A percentile compares a stretch with the other conserved stretches of the same genome.
These are phyloP conservation scores for Phengaris alcon DNA, from an alignment of 2,888 invertebrate species.

Conservation along the genomic window DNA sequence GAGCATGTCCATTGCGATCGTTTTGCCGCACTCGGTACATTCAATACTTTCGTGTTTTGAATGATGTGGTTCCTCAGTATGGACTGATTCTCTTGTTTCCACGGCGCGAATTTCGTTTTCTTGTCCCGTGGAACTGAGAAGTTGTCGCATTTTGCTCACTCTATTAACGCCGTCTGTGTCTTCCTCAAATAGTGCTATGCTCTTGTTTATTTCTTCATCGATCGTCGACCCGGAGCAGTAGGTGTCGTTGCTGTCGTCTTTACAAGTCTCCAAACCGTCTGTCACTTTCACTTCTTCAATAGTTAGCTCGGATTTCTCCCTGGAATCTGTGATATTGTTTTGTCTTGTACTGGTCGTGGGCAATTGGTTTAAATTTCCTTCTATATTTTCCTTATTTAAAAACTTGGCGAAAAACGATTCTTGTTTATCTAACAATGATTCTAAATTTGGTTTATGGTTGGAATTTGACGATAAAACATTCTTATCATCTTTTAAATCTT, in stretches of 20 bases:
- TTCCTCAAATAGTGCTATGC: constrained; percentile 67
- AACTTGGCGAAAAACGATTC: constrained; percentile 74
- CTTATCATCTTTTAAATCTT: constrained; percentile 36
- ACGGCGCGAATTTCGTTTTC: constrained; percentile 34
- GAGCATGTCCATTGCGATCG: constrained; percentile 76
- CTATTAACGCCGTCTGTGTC: constrained; percentile 56
- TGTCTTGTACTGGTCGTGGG: background rate
- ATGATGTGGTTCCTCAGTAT: constrained; percentile 34
- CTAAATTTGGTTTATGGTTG: constrained; percentile 37
- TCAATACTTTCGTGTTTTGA: constrained; percentile 44
- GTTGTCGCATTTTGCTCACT: constrained; percentile 57
- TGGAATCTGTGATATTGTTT: constrained; percentile 30
- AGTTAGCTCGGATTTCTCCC: background rate
- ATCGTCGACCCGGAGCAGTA: constrained; percentile 69
- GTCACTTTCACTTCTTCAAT: constrained; percentile 46
- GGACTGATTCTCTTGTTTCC: constrained; percentile 17
- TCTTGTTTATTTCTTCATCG: constrained; percentile 70
- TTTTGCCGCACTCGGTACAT: constrained; percentile 84
- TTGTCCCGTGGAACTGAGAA: constrained; percentile 43
- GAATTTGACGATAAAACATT: background rate
- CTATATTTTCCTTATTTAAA: constrained; percentile 45
- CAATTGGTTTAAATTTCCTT: background rate
- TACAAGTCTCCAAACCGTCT: constrained; percentile 53
- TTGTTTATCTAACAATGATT: constrained; percentile 58
- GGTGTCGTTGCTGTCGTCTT: constrained; percentile 65